These are phyloP conservation scores for Zaprionus kolodkinae DNA, from an alignment of 1,140 invertebrate genomes.

Conservation along the genomic window DNA sequence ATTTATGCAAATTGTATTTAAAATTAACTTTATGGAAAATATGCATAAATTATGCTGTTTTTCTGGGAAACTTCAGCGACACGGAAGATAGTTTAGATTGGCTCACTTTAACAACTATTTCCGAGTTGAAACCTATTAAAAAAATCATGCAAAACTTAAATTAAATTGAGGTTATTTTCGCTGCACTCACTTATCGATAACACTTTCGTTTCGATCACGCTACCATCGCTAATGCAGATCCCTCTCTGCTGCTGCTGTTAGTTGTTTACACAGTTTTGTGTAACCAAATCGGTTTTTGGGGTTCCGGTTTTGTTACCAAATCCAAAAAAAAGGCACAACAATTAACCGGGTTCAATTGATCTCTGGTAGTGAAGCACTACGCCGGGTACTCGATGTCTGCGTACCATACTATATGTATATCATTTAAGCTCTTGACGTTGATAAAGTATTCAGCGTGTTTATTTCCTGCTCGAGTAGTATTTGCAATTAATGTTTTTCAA, in stretches of 20 bases:
- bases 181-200: no score
- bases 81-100: not conserved
- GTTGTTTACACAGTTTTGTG: slow-evolving; percentile 62
- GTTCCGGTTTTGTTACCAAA: slow-evolving; percentile 29
- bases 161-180: not conserved
- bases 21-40: not conserved
- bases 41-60: not conserved
- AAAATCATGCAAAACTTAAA: not conserved
- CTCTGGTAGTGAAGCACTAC: slow-evolving; percentile 4
- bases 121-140: not conserved
- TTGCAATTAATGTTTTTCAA: slow-evolving; percentile 56
- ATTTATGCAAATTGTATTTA: not conserved
- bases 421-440: slow-evolving; percentile 71
- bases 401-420: slow-evolving; percentile 22
- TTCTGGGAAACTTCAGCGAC: not conserved
- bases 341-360: slow-evolving; percentile 51
- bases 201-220: slow-evolving; percentile 22
- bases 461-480: slow-evolving; percentile 62
- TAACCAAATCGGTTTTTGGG: slow-evolving; percentile 47
- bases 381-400: slow-evolving; percentile 32
- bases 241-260: slow-evolving; percentile 4
- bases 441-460: slow-evolving; percentile 58
- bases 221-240: slow-evolving; percentile 44
- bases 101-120: not conserved
- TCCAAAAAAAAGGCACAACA: slow-evolving; percentile 55